phyloP scores from a whole-genome alignment of 2,888 invertebrate genomes.

The Epinotia demarniana region DNA sequence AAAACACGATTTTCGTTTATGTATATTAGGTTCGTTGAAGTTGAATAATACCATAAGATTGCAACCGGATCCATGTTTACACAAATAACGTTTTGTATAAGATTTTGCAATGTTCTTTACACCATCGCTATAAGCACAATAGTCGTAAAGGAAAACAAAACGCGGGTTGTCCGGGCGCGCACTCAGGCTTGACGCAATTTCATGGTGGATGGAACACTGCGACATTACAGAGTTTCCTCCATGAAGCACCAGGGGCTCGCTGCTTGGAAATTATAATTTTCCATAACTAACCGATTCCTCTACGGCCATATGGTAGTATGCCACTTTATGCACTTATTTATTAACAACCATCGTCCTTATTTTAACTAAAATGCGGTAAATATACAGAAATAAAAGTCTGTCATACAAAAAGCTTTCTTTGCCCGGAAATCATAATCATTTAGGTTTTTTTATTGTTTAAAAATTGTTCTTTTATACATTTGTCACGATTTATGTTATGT shows the following conservation, averaged over 20 bases:
- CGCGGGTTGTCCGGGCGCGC: conserved; percentile 60
- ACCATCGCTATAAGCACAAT: conserved; percentile 60
- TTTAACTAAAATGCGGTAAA: background rate
- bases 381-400: background rate
- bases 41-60: background rate
- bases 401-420: background rate
- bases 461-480: too few relatives aligned
- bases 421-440: background rate
- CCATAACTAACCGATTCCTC: background rate
- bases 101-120: conserved; percentile 46
- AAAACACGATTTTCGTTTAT: too few relatives aligned
- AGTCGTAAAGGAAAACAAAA: conserved; percentile 63
- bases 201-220: conserved; percentile 65
- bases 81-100: background rate
- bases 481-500: too few relatives aligned
- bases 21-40: too few relatives aligned
- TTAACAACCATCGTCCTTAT: too few relatives aligned
- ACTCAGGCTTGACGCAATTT: conserved; percentile 70
- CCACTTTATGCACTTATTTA: too few relatives aligned
- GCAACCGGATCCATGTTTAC: conserved; percentile 1
- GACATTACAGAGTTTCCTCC: conserved; percentile 62
- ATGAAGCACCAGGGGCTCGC: conserved; percentile 47
- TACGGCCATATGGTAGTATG: background rate
- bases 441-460: too few relatives aligned
- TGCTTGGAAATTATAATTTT: conserved; percentile 13